phyloP scores from a whole-genome alignment of 92 coral and sea anemone genomes.

The Hydrozoanthus gracilis region DNA sequence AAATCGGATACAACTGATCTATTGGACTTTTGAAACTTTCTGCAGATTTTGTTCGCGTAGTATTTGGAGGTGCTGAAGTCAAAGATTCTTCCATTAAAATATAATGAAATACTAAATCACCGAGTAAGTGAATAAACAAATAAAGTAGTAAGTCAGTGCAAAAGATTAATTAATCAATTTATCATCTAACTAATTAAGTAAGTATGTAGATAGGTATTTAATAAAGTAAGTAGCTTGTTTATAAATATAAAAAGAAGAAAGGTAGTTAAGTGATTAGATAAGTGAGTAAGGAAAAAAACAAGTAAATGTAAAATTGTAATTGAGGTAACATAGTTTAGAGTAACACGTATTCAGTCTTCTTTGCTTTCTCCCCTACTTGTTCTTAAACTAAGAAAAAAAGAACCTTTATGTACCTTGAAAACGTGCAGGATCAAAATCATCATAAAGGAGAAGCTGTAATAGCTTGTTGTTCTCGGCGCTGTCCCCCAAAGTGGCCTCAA shows the following conservation, averaged over 20 bases:
- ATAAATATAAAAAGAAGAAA: too few species aligned
- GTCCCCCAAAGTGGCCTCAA: conserved; percentile 79
- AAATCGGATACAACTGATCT: conserved; percentile 57
- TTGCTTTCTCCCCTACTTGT: not conserved
- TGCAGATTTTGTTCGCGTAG: not conserved
- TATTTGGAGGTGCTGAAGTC: not conserved
- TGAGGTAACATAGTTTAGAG: too few species aligned
- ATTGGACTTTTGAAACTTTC: conserved; percentile 55
- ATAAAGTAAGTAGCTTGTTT: too few species aligned
- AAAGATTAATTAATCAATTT: too few species aligned
- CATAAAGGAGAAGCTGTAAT: conserved; percentile 64
- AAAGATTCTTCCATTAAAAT: not conserved
- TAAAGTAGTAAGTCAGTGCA: too few species aligned
- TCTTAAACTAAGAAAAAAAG: too few species aligned
- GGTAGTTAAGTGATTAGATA: too few species aligned
- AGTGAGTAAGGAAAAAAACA: too few species aligned
- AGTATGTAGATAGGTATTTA: too few species aligned
- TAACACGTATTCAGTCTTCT: too few species aligned
- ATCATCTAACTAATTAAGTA: too few species aligned
- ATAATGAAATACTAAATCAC: not conserved
- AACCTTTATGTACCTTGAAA: conserved; percentile 7
- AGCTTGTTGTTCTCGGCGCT: conserved; percentile 87
- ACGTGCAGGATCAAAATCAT: conserved; percentile 40
- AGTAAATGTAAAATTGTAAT: too few species aligned
- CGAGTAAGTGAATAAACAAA: not conserved